Percentiles rank a stretch among this genome's conserved stretches.
phyloP scores from a whole-genome alignment of 2,797 vertebrate genomes.

The Odontamblyopus rebecca region DNA sequence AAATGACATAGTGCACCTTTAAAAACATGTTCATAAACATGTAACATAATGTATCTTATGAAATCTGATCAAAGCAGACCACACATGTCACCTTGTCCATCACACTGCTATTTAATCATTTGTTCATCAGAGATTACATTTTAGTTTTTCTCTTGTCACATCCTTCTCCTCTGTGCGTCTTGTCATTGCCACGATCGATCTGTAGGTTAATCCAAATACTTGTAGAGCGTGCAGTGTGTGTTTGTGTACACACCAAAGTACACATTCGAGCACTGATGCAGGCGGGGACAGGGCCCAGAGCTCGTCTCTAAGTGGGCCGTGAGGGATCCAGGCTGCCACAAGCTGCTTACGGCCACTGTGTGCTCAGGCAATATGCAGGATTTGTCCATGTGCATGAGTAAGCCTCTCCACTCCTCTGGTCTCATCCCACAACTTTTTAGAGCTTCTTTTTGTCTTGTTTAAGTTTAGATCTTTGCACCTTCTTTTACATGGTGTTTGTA shows the following conservation, averaged over 20 bases:
- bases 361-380: constrained; percentile 10
- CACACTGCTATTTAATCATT: constrained; percentile 16
- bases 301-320: constrained; percentile 46
- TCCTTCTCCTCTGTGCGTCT: constrained; percentile 13
- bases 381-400: constrained; percentile 12
- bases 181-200: constrained; percentile 51
- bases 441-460: constrained; percentile 11
- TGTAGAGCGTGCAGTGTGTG: constrained; percentile 40
- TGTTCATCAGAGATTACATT: constrained; percentile 10
- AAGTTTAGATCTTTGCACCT: not conserved
- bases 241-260: constrained; percentile 11
- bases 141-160: not conserved
- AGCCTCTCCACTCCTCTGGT: constrained; percentile 18
- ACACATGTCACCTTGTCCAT: too few relatives aligned
- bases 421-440: constrained; percentile 15
- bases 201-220: constrained; percentile 56
- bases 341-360: constrained; percentile 29
- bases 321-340: constrained; percentile 46
- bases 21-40: too few relatives aligned
- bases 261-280: constrained; percentile 38
- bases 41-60: too few relatives aligned
- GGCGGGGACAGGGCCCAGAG: constrained; percentile 37
- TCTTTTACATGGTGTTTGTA: not conserved
- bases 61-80: not conserved
- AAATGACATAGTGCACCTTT: not conserved